Evolutionary conservation across 2,888 invertebrate species (phyloP).

Genomic region (Lissocephala sabroskyi): DNA sequence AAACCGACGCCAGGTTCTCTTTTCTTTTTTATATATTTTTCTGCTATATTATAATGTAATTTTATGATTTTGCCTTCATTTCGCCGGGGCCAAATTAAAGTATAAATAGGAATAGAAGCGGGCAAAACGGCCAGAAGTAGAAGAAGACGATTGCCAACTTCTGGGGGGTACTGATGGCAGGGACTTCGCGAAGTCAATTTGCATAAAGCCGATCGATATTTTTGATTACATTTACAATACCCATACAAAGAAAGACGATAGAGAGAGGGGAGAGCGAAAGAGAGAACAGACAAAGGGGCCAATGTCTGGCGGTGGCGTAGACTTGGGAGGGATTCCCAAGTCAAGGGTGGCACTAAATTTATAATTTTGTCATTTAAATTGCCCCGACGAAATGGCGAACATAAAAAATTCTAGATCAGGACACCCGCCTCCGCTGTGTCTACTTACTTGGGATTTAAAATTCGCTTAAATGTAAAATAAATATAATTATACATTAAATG

Average conservation of each 20-base stretch:
- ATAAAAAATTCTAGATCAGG: too few relatives aligned
- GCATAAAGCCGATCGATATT: constrained; percentile 72
- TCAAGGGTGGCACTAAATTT: constrained; percentile 47
- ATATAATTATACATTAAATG: constrained; percentile 64
- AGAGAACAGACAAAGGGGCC: background rate
- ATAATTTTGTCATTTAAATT: constrained; percentile 63
- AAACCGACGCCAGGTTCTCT: constrained; percentile 26
- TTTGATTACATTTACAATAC: constrained; percentile 62
- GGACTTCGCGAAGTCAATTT: constrained; percentile 66
- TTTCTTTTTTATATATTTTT: constrained; percentile 48
- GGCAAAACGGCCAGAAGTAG: constrained; percentile 16
- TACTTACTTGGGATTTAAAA: constrained; percentile 54
- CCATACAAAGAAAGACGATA: constrained; percentile 44
- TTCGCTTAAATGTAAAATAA: constrained; percentile 62
- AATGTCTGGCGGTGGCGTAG: constrained; percentile 2
- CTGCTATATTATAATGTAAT: constrained; percentile 62
- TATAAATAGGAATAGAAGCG: constrained; percentile 59
- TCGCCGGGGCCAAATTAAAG: constrained; percentile 63
- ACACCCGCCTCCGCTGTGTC: too few relatives aligned
- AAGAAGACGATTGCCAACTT: too few relatives aligned
- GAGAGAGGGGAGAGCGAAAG: background rate
- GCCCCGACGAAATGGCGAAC: constrained; percentile 3
- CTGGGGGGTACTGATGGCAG: constrained; percentile 19
- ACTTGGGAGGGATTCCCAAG: background rate
- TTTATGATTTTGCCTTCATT: constrained; percentile 62